phyloP scores from a whole-genome alignment of 2,113 vertebrate species.

The Proteles cristata region DNA sequence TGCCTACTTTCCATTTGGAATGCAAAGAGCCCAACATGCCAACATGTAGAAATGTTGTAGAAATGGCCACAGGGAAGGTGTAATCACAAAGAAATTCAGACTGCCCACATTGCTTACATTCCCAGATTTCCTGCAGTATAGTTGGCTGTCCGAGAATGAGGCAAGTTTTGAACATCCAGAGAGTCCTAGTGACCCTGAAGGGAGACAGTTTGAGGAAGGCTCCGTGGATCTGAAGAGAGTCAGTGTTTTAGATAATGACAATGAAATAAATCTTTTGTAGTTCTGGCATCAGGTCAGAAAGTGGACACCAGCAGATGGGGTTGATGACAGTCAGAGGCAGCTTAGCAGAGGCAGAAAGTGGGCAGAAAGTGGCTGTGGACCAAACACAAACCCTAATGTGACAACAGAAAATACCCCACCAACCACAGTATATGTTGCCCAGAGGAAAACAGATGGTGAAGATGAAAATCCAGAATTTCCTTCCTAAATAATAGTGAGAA shows the following conservation, averaged over 20 bases:
- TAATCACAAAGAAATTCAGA: not conserved
- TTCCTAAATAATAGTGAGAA: not conserved
- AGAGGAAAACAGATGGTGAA: constrained; percentile 12
- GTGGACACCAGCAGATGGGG: not conserved
- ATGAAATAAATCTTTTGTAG: not conserved
- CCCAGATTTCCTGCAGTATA: not conserved
- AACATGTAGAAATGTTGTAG: not conserved
- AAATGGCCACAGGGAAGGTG: not conserved
- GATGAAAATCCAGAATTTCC: not conserved
- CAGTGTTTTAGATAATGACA: not conserved
- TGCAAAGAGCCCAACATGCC: not conserved
- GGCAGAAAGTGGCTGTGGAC: not conserved
- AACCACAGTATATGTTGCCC: not conserved
- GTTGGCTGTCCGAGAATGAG: not conserved
- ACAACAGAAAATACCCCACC: not conserved
- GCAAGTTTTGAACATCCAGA: not conserved
- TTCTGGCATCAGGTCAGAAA: not conserved
- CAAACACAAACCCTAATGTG: not conserved
- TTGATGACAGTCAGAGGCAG: not conserved
- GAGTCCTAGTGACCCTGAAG: not conserved
- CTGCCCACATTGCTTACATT: not conserved
- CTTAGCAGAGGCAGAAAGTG: not conserved
- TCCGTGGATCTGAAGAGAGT: not conserved
- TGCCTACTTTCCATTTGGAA: not conserved
- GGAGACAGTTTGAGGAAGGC: not conserved